phyloP scores from a whole-genome alignment of 2,113 vertebrate genomes.

The Pyrgilauda ruficollis region DNA sequence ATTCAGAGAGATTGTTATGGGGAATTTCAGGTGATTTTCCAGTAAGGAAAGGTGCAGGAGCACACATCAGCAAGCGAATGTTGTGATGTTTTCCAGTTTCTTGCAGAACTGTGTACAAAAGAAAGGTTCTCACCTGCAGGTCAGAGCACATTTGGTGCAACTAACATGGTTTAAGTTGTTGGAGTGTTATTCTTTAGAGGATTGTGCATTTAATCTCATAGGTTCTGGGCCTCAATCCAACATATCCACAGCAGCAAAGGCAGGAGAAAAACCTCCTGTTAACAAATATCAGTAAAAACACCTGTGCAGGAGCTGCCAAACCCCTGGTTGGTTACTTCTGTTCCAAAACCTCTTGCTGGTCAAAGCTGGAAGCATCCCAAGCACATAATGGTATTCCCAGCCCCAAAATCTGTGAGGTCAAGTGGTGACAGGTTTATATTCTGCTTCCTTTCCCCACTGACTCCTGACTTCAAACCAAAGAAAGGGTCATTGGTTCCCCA shows the following conservation, averaged over 20 bases:
- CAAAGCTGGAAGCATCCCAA: not conserved
- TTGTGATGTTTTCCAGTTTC: not conserved
- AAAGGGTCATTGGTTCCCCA: not conserved
- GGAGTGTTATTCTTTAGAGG: not conserved
- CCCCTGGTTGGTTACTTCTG: not conserved
- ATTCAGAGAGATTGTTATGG: not conserved
- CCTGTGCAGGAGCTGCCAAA: not conserved
- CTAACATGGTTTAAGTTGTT: not conserved
- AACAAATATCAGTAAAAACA: not conserved
- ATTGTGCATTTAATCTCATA: not conserved
- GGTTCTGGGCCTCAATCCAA: not conserved
- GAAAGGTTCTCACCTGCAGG: not conserved
- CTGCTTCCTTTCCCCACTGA: not conserved
- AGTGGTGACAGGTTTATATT: not conserved
- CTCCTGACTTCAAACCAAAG: not conserved
- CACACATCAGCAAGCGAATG: not conserved
- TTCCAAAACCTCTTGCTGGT: not conserved
- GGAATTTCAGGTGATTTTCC: not conserved
- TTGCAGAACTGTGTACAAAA: not conserved
- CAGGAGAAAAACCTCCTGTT: not conserved
- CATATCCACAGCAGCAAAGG: not conserved
- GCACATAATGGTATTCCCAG: not conserved
- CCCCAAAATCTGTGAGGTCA: not conserved
- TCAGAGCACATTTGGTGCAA: not conserved
- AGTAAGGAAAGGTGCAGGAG: not conserved